Conservation (phyloP, 2,797 vertebrate genomes). For the Enteromius anoplus region DNA sequence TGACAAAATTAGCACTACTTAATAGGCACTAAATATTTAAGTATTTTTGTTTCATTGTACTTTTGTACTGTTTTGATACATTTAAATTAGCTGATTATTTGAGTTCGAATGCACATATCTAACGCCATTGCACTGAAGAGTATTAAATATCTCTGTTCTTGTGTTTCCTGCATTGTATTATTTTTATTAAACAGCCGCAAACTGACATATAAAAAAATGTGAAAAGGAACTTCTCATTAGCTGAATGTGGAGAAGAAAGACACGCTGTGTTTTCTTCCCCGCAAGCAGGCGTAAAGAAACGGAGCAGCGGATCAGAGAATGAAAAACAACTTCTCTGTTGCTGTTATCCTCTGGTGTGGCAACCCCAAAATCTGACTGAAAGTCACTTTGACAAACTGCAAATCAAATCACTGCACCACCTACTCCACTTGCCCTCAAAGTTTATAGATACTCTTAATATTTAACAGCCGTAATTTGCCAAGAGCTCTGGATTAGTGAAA, state of each 20-base stretch:
- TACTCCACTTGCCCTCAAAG: conserved; percentile 43
- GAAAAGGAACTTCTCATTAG: conserved; percentile 47
- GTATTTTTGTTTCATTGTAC: background rate
- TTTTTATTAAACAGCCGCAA: conserved; percentile 43
- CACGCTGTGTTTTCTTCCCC: background rate
- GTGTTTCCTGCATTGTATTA: conserved; percentile 6
- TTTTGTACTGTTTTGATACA: background rate
- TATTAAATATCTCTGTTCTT: conserved; percentile 25
- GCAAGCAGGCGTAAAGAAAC: conserved; percentile 30
- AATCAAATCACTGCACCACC: conserved; percentile 43
- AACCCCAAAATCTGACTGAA: conserved; percentile 29
- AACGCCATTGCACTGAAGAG: background rate
- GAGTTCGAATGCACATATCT: background rate
- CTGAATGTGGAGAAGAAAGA: conserved; percentile 17
- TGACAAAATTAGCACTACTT: background rate
- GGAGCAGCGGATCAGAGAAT: conserved; percentile 44
- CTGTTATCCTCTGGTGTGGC: conserved; percentile 1
- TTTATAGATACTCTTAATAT: conserved; percentile 56
- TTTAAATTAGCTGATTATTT: background rate
- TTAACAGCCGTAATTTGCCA: conserved; percentile 58
- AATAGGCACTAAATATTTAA: background rate
- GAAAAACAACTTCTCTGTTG: background rate
- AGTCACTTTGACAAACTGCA: conserved; percentile 32
- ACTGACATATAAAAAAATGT: conserved; percentile 1
- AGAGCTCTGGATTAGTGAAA: conserved; percentile 51